These are phyloP conservation scores for Diplazon laetatorius DNA, from an alignment of 2,888 invertebrate species.

Conservation along the genomic window DNA sequence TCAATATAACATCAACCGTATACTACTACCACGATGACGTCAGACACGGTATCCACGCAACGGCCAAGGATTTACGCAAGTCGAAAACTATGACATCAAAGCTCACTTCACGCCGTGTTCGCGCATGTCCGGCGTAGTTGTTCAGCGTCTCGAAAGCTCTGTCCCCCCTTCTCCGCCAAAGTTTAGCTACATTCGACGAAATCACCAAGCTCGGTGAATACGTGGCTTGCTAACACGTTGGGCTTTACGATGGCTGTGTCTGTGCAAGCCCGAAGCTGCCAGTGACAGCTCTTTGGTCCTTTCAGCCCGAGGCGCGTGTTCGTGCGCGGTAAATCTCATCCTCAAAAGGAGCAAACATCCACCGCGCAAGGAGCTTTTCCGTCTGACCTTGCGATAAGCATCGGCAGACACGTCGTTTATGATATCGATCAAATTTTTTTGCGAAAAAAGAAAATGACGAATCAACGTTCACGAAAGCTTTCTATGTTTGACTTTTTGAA, in stretches of 20 bases:
- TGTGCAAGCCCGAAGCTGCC: slow-evolving; percentile 31
- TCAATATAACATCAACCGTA: too few relatives aligned
- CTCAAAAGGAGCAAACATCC: slow-evolving; percentile 28
- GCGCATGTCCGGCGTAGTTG: background rate
- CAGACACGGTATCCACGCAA: background rate
- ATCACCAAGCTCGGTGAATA: slow-evolving; percentile 43
- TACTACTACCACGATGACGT: slow-evolving; percentile 12
- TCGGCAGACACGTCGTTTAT: background rate
- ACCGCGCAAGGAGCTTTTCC: background rate
- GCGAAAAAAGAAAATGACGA: too few relatives aligned
- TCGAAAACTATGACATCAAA: slow-evolving; percentile 81
- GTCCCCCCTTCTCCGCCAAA: slow-evolving; percentile 7
- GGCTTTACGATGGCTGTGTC: slow-evolving; percentile 35
- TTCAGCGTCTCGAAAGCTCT: slow-evolving; percentile 30
- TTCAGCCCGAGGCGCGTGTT: slow-evolving; percentile 40
- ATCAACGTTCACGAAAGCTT: background rate
- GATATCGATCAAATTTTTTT: background rate
- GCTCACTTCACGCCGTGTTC: background rate
- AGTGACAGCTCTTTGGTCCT: slow-evolving; percentile 38
- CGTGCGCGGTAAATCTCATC: slow-evolving; percentile 16
- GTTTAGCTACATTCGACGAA: slow-evolving; percentile 31
- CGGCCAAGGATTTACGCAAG: slow-evolving; percentile 7
- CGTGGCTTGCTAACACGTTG: background rate
- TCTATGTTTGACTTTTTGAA: background rate
- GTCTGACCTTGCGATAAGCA: background rate